A percentile compares a stretch with the other conserved stretches of the same genome.
phyloP scores from a whole-genome alignment of 2,113 vertebrate genomes.

The Picathartes gymnocephalus region DNA sequence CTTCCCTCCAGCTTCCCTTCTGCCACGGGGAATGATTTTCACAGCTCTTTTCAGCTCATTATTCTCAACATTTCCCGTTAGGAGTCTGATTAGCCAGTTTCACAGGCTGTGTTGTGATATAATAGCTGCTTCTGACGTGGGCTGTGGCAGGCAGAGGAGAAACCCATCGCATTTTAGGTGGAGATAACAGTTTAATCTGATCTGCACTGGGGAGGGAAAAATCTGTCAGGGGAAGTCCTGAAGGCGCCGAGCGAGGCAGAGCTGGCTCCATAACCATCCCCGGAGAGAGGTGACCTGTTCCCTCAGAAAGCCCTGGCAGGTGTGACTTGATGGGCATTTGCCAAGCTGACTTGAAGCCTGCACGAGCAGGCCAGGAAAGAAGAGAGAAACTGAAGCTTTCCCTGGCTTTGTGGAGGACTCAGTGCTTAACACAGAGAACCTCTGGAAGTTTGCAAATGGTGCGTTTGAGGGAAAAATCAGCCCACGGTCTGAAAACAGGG shows the following conservation, averaged over 20 bases:
- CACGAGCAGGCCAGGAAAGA: background rate
- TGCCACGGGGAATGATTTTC: background rate
- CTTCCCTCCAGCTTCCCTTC: background rate
- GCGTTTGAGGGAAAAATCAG: background rate
- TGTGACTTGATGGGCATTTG: background rate
- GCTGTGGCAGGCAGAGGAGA: background rate
- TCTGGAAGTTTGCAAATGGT: background rate
- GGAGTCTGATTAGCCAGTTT: background rate
- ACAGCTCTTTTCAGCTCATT: slow-evolving; percentile 6
- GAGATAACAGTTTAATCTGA: background rate
- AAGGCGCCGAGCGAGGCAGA: fast-evolving
- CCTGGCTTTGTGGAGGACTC: background rate
- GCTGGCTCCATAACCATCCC: background rate
- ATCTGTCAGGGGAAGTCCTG: background rate
- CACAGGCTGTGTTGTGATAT: background rate
- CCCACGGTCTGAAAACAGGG: background rate
- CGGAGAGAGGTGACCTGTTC: background rate
- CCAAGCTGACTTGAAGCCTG: background rate
- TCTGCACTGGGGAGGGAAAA: background rate
- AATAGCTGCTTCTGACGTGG: background rate
- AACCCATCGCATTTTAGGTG: background rate
- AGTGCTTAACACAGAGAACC: background rate
- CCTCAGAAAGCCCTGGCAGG: background rate
- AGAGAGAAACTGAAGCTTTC: background rate
- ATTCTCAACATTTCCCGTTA: background rate